Conservation (phyloP, 1,140 invertebrate species). For the Drosophila subpulchrella region DNA sequence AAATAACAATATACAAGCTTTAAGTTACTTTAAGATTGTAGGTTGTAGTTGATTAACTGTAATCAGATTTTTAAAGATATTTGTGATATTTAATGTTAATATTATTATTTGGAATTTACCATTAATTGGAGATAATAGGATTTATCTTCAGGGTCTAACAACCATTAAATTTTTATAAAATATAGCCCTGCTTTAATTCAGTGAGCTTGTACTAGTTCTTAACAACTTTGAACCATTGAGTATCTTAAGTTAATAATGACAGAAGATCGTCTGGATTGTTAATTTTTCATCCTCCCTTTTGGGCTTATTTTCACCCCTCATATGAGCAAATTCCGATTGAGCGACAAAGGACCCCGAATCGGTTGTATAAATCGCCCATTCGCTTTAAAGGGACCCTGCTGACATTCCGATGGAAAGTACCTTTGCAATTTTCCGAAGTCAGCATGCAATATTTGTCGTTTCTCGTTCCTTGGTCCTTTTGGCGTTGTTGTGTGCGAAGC, state of each 20-base stretch:
- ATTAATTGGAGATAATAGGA: too few relatives aligned
- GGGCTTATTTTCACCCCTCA: constrained; percentile 3
- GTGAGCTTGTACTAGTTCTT: neutral
- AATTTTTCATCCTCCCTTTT: constrained; percentile 8
- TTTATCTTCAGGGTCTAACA: too few relatives aligned
- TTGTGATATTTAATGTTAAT: too few relatives aligned
- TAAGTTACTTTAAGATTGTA: too few relatives aligned
- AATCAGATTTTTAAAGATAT: too few relatives aligned
- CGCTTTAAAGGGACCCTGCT: constrained; percentile 31
- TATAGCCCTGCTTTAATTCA: neutral
- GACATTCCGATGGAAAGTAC: constrained; percentile 27
- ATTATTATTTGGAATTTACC: too few relatives aligned
- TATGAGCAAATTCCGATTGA: constrained; percentile 37
- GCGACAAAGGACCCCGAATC: constrained; percentile 28
- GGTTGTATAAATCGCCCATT: constrained; percentile 19
- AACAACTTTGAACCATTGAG: neutral
- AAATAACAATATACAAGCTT: too few relatives aligned
- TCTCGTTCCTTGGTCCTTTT: constrained; percentile 51
- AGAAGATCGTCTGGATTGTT: neutral
- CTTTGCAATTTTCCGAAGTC: constrained; percentile 42
- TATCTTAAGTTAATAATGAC: constrained; percentile 4
- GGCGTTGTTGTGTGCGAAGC: constrained; percentile 74
- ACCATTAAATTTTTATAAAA: too few relatives aligned
- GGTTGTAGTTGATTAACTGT: too few relatives aligned
- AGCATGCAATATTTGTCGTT: constrained; percentile 41